These are phyloP conservation scores for Centruroides vittatus DNA, from an alignment of 1,140 invertebrate genomes.

Conservation along the genomic window DNA sequence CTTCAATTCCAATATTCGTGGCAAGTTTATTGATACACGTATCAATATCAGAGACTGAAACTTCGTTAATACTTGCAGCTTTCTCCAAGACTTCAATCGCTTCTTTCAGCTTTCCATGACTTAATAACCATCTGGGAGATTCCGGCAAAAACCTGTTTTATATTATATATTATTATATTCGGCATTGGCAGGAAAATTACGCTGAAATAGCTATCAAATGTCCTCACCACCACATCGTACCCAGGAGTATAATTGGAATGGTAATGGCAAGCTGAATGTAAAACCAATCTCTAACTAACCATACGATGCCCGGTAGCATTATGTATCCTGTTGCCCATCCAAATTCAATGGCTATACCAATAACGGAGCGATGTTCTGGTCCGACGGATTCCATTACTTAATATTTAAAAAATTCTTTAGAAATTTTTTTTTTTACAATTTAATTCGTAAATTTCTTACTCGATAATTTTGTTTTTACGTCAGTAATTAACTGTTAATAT, in stretches of 20 bases:
- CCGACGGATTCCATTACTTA: slow-evolving; percentile 69
- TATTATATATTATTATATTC: not conserved
- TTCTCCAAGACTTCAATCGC: slow-evolving; percentile 48
- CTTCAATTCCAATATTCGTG: not conserved
- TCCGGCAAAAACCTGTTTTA: slow-evolving; percentile 50
- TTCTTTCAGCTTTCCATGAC: slow-evolving; percentile 51
- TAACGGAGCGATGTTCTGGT: slow-evolving; percentile 50
- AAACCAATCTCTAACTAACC: slow-evolving; percentile 1
- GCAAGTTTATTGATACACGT: not conserved
- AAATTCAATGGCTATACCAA: slow-evolving; percentile 56
- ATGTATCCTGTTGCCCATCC: slow-evolving; percentile 64
- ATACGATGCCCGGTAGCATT: slow-evolving; percentile 51
- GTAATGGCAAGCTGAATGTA: slow-evolving; percentile 1
- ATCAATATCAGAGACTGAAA: not conserved
- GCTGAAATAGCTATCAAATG: too few species aligned
- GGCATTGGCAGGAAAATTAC: too few species aligned
- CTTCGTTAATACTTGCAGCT: slow-evolving; percentile 54
- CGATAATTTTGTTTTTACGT: too few species aligned
- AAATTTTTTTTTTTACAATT: not conserved
- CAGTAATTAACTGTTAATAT: too few species aligned
- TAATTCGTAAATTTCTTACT: too few species aligned
- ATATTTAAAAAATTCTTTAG: not conserved
- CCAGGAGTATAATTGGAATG: not conserved
- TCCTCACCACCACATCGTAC: slow-evolving; percentile 1
- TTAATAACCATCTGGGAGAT: slow-evolving; percentile 67